Percentiles rank a stretch among this genome's conserved stretches.
These are phyloP conservation scores for Eurytoma adleriae DNA, from an alignment of 2,888 invertebrate species.

Conservation along the genomic window DNA sequence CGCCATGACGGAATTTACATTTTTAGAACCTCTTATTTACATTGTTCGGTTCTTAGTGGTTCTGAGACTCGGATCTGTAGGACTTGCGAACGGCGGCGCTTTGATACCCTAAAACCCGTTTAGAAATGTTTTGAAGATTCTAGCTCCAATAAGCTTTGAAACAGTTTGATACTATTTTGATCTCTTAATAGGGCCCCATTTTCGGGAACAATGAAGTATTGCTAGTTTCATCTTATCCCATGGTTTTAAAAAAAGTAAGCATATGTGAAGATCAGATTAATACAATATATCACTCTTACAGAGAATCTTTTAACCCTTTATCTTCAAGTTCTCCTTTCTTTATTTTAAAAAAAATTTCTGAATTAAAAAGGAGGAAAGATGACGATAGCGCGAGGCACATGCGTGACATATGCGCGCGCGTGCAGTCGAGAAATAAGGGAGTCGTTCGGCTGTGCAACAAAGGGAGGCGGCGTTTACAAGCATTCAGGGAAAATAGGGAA, in stretches of 20 bases:
- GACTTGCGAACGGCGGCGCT: not conserved
- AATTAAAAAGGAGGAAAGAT: constrained; percentile 16
- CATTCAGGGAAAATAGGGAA: constrained; percentile 72
- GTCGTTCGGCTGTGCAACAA: constrained; percentile 40
- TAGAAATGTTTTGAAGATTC: constrained; percentile 48
- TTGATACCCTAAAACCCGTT: constrained; percentile 17
- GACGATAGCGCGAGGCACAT: not conserved
- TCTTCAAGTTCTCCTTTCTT: too few species aligned
- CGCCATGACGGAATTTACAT: constrained; percentile 48
- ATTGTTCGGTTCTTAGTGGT: not conserved
- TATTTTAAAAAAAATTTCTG: too few species aligned
- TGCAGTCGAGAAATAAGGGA: not conserved
- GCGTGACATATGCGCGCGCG: constrained; percentile 36
- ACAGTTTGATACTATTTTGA: too few species aligned
- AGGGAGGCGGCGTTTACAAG: constrained; percentile 68
- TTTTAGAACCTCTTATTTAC: constrained; percentile 42
- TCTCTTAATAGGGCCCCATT: too few species aligned
- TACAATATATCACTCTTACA: too few species aligned
- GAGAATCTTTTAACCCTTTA: too few species aligned
- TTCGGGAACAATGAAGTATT: too few species aligned
- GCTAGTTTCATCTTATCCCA: too few species aligned
- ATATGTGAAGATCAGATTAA: too few species aligned
- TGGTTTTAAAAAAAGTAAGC: too few species aligned
- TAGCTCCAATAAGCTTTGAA: too few species aligned
- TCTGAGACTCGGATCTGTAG: not conserved